These are phyloP conservation scores for Steinernema hermaphroditum DNA, from an alignment of 2,888 invertebrate genomes.

Conservation along the genomic window DNA sequence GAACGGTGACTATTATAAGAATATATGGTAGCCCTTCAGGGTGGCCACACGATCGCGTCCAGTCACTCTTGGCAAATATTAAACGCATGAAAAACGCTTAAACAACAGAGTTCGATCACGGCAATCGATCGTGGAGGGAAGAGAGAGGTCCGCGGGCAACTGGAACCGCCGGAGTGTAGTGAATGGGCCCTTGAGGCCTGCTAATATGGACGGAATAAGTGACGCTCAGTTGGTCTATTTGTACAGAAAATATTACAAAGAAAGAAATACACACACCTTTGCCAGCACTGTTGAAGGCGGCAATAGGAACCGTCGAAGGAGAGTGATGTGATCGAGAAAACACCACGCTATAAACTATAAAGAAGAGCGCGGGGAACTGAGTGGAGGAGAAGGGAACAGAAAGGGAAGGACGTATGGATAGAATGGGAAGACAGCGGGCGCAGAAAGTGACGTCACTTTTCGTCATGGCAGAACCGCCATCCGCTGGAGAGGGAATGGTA, in stretches of 20 bases:
- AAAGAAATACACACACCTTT: constrained; percentile 2
- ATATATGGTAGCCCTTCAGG: too few species aligned
- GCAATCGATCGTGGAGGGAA: not conserved
- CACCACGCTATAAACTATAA: constrained; percentile 31
- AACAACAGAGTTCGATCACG: not conserved
- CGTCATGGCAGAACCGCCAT: constrained; percentile 1
- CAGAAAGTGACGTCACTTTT: constrained; percentile 24
- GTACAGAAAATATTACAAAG: constrained; percentile 23
- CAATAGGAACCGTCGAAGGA: not conserved
- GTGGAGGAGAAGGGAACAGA: constrained; percentile 12
- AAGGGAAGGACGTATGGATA: constrained; percentile 21
- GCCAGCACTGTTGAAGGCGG: constrained; percentile 26
- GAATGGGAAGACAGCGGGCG: constrained; percentile 29
- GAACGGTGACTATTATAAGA: too few species aligned
- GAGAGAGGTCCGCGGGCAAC: not conserved
- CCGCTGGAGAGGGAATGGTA: not conserved
- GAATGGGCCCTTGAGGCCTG: not conserved
- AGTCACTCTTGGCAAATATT: constrained; percentile 1
- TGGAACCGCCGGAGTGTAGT: not conserved
- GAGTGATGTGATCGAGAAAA: constrained; percentile 29
- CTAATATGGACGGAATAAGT: not conserved
- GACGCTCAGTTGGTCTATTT: not conserved
- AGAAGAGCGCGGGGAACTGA: constrained; percentile 22
- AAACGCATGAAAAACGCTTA: not conserved
- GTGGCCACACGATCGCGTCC: not conserved